Evolutionary conservation across 2,888 invertebrate species (phyloP), one percentile per base, ranked within the genome.

Genomic region (Dioctria rufipes): DNA sequence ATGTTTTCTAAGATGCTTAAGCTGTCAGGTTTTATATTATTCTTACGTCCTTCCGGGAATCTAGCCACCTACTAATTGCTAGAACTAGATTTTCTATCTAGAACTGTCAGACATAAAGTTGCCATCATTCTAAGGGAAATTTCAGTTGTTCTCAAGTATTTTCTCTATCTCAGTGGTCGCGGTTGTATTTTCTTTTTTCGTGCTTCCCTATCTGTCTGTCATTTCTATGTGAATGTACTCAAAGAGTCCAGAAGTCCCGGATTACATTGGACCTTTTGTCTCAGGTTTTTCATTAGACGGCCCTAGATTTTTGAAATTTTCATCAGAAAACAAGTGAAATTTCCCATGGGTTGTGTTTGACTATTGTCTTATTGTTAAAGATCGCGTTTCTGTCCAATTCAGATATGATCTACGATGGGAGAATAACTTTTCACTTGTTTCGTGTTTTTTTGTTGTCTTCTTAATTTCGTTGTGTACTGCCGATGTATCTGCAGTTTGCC

Each of bases 351-450:
- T 42, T 39, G 54, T 9, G 63, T 11, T 40, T 11, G 49, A 8
- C 71, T 67, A 82, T 82, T 82, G 82, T 82, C 73, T 81, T 81
- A 78, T 81, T 63, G 78, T 78, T 81, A 81, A 83, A 83, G 84
- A 83, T 83, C 84, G 84, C 84, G 84, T 84, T 84, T 83, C 83
- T 84, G 84, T 84, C 84, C 84, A 84, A 84, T 84, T 83, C 82
- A 80, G 83, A 83, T 83, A 84, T 84, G 84, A 84, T 84, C 83
- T 83, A 84, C 83, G 82, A 83, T 84, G 84, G 83, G 84, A 83
- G 84, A 83, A 81, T 61, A 49, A 58, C 58, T 73, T 42, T 65
- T 58, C 25, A 42, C 43, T 39, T 3, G 54, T 39, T 39, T 77
- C 49, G n/a, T 65, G 78, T 79, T 79, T 79, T 60, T 25, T 25